Conservation (phyloP, 2,888 invertebrate species). For the Hypselothyrea guttata region DNA sequence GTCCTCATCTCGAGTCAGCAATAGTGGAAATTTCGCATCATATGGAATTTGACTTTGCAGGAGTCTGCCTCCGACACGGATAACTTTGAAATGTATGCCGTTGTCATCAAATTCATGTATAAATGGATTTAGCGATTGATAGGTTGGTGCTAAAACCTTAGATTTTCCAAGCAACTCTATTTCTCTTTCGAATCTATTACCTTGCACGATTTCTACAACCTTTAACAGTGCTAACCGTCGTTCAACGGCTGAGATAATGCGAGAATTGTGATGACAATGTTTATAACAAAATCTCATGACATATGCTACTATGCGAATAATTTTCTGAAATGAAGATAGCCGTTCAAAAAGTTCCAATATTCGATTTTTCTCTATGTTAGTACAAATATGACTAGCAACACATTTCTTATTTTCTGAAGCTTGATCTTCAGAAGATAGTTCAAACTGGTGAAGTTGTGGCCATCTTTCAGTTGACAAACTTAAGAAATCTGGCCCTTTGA, state of each 20-base stretch:
- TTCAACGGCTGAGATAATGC: too few species aligned
- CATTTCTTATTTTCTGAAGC: background rate
- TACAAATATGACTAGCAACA: too few species aligned
- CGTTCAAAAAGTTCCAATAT: too few species aligned
- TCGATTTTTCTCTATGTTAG: too few species aligned
- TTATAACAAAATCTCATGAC: too few species aligned
- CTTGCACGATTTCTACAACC: background rate
- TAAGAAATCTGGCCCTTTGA: background rate
- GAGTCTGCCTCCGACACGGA: background rate
- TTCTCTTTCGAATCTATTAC: background rate
- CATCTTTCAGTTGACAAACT: background rate
- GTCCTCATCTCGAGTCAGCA: background rate
- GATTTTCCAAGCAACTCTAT: background rate
- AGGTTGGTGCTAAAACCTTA: background rate
- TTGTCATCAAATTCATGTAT: background rate
- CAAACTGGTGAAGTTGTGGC: background rate
- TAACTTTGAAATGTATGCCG: background rate
- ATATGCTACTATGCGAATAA: too few species aligned
- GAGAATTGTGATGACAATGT: too few species aligned
- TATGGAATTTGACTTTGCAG: background rate
- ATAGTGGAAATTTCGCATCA: constrained; percentile 1
- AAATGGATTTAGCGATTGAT: background rate
- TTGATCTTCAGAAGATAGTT: background rate
- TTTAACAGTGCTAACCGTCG: too few species aligned
- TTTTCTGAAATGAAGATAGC: too few species aligned